phyloP scores from a whole-genome alignment of 2,797 vertebrate species.

The Poeciliopsis paucimaculata region DNA sequence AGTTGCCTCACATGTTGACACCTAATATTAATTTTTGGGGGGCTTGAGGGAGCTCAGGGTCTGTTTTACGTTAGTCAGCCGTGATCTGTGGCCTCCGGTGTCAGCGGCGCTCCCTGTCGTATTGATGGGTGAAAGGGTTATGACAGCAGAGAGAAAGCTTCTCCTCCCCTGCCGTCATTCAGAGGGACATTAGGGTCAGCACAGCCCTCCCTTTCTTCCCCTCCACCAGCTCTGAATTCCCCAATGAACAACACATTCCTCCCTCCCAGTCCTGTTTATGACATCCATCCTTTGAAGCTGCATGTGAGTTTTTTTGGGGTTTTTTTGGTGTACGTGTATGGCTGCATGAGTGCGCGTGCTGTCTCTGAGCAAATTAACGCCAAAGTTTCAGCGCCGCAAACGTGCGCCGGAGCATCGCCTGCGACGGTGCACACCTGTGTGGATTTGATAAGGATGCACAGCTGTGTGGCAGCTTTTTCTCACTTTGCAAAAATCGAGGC shows the following conservation, averaged over 20 bases:
- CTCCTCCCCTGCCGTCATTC: constrained; percentile 47
- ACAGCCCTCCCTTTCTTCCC: constrained; percentile 42
- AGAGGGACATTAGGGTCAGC: constrained; percentile 65
- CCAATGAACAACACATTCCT: constrained; percentile 79
- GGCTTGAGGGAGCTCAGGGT: constrained; percentile 36
- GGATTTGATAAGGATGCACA: constrained; percentile 53
- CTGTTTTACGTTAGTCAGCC: constrained; percentile 69
- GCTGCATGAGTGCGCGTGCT: constrained; percentile 22
- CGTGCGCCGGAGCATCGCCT: neutral
- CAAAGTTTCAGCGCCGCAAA: constrained; percentile 49
- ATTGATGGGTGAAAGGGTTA: constrained; percentile 60
- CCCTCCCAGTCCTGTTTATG: constrained; percentile 74
- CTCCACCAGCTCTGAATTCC: constrained; percentile 68
- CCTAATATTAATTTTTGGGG: constrained; percentile 37
- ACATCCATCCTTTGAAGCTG: constrained; percentile 75
- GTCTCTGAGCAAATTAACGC: constrained; percentile 32
- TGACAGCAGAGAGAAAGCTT: constrained; percentile 59
- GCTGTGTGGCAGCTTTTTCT: constrained; percentile 68
- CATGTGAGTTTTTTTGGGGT: constrained; percentile 24
- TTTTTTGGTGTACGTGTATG: constrained; percentile 38
- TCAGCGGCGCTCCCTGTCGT: constrained; percentile 40
- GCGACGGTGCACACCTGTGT: constrained; percentile 61
- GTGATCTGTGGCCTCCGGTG: constrained; percentile 53
- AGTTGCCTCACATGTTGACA: constrained; percentile 37
- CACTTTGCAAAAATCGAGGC: constrained; percentile 42